Base-by-base conservation (phyloP, 2,888 invertebrate species). In the Taphrorychus bicolor region DNA sequence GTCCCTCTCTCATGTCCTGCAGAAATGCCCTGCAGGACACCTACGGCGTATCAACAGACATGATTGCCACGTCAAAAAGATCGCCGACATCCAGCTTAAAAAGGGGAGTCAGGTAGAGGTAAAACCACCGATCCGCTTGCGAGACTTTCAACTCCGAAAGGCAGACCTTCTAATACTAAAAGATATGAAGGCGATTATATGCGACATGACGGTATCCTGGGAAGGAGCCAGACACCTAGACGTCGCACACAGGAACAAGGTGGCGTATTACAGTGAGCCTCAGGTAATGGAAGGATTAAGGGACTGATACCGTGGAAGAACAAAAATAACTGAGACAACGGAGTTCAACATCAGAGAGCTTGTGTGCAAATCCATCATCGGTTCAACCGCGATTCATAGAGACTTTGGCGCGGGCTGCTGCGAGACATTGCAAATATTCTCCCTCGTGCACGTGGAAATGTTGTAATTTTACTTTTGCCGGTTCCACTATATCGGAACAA, bases 131-230 rank as follows among this genome's bases (percentile, higher is more conserved):
- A 48, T 58, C 17, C 58, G 64, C 0, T n/a, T 14, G 1, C 17
- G n/a, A 1, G 21, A 23, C 11, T 57, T 57, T 7, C n/a, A 11
- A n/a, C 48, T 58, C 0, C 5, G 32, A 7, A 58, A 32, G 1
- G 58, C 64, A 1, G 64, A 64, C 40, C 32, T 64, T 9, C 14
- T 16, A 2, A 24, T 58, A 7, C 7, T 3, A 7, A 57, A 32
- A 3, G 40, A 5, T 14, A 16, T 24, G 1, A 5, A 14, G n/a
- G 21, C 40, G 5, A 24, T 64, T 1, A 9, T 63, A 4, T 40
- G n/a, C 2, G 62, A 62, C n/a, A 56, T 45, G 1, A 11, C 22
- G 11, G 18, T 60, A 1, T 18, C 24, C 9, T 60, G 60, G 60
- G 53, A 62, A 17, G 48, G 49, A 5, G 7, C 52, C 7, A 22